Percentiles rank a stretch among this genome's conserved stretches.
Conservation (phyloP, 2,888 invertebrate species). For the Mesochorus sp. region DNA sequence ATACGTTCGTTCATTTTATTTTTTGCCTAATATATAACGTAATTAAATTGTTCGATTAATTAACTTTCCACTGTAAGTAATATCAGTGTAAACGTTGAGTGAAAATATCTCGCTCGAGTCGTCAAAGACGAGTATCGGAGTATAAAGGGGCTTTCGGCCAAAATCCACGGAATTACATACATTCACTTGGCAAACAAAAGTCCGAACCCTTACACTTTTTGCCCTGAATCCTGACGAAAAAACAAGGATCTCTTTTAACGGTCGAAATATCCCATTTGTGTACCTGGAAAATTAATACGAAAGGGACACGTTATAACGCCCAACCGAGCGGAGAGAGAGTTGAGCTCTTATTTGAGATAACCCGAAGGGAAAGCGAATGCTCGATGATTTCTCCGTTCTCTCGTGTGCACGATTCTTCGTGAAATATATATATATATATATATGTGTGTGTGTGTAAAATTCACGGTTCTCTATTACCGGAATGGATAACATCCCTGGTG, state of each 20-base stretch:
- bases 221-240: conserved; percentile 36
- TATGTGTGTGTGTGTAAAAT: no score
- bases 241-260: conserved; percentile 33
- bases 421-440: no score
- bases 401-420: not conserved
- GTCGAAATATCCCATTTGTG: conserved; percentile 2
- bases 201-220: conserved; percentile 14
- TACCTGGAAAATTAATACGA: conserved; percentile 39
- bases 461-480: not conserved
- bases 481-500: not conserved
- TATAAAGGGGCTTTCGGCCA: no score
- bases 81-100: no score
- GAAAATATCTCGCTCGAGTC: not conserved
- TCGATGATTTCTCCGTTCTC: not conserved
- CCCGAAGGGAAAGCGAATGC: not conserved
- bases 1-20: no score
- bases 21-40: no score
- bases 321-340: conserved; percentile 30
- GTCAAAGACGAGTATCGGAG: conserved; percentile 11
- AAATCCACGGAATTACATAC: no score
- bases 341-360: conserved; percentile 5
- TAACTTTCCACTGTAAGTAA: no score
- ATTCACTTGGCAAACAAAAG: not conserved
- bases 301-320: conserved; percentile 27
- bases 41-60: no score